Conservation (phyloP, 2,888 invertebrate species). For the Iselma pallidipennis region DNA sequence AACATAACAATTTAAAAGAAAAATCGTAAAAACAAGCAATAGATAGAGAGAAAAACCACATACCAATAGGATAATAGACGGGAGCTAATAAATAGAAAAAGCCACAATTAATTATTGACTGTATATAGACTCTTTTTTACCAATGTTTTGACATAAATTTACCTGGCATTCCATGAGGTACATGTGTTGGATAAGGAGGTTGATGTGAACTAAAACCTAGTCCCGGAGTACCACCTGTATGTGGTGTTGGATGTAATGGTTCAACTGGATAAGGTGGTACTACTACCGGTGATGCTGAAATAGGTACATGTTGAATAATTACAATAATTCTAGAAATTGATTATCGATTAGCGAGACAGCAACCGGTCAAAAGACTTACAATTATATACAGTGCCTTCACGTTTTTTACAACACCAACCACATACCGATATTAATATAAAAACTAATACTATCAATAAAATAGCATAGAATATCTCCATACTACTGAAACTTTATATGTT, state of each 20-base stretch:
- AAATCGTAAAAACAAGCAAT: slow-evolving; percentile 4
- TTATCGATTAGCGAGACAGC: not conserved
- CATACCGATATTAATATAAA: slow-evolving; percentile 43
- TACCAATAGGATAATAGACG: slow-evolving; percentile 28
- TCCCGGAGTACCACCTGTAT: slow-evolving; percentile 22
- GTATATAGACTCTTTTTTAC: not conserved
- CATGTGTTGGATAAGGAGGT: slow-evolving; percentile 27
- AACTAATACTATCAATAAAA: slow-evolving; percentile 38
- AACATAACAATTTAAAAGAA: not conserved
- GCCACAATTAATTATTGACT: not conserved
- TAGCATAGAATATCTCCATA: slow-evolving; percentile 41
- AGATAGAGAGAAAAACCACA: slow-evolving; percentile 14
- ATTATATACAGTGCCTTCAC: slow-evolving; percentile 43
- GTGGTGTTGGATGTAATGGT: slow-evolving; percentile 23
- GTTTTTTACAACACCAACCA: slow-evolving; percentile 46
- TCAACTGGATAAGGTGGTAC: slow-evolving; percentile 34
- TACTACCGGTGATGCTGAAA: slow-evolving; percentile 26
- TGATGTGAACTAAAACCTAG: slow-evolving; percentile 19
- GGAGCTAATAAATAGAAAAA: slow-evolving; percentile 5
- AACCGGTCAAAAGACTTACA: slow-evolving; percentile 33
- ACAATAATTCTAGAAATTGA: slow-evolving; percentile 18
- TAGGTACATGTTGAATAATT: slow-evolving; percentile 27
- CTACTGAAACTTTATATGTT: not conserved
- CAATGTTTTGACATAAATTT: slow-evolving; percentile 1
- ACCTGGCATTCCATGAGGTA: slow-evolving; percentile 27